A percentile compares a stretch with the other conserved stretches of the same genome.
phyloP scores from a whole-genome alignment of 2,797 vertebrate genomes.

The Paedocypris micromegethes region DNA sequence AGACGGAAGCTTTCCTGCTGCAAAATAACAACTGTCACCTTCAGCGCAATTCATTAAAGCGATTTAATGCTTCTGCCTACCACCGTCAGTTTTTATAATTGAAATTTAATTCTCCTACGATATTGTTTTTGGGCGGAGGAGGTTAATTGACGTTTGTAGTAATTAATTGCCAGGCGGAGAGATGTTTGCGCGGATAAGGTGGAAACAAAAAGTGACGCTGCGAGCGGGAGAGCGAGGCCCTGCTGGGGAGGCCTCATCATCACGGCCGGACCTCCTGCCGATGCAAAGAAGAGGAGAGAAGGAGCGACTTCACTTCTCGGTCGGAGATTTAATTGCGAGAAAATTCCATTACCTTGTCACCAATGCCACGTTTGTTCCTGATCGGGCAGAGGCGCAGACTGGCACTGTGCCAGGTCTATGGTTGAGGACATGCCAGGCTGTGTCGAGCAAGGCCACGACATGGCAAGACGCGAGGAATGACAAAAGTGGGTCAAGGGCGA shows the following conservation, averaged over 20 bases:
- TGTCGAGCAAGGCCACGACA: too few species aligned
- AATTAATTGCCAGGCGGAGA: constrained; percentile 80
- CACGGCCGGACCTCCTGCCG: constrained; percentile 61
- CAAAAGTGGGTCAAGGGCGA: constrained; percentile 24
- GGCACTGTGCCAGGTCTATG: constrained; percentile 77
- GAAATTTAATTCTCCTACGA: constrained; percentile 79
- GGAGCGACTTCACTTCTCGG: constrained; percentile 76
- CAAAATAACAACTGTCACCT: constrained; percentile 76
- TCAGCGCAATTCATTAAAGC: constrained; percentile 79
- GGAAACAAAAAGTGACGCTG: constrained; percentile 78
- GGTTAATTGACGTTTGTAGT: constrained; percentile 80
- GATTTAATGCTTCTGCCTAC: constrained; percentile 64
- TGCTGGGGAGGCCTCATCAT: constrained; percentile 79
- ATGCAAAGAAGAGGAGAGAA: constrained; percentile 51
- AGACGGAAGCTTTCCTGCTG: constrained; percentile 29
- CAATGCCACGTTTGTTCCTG: constrained; percentile 94
- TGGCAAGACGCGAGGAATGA: constrained; percentile 5
- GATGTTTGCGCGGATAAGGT: constrained; percentile 66
- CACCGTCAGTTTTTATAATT: constrained; percentile 79
- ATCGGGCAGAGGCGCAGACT: constrained; percentile 81
- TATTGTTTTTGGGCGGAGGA: constrained; percentile 63
- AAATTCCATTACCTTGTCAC: constrained; percentile 89
- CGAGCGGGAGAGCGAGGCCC: constrained; percentile 68
- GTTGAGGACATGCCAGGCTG: constrained; percentile 66
- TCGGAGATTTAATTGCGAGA: constrained; percentile 83